phyloP scores from a whole-genome alignment of 2,888 invertebrate species.

The Melikaiella ostensackeni region DNA sequence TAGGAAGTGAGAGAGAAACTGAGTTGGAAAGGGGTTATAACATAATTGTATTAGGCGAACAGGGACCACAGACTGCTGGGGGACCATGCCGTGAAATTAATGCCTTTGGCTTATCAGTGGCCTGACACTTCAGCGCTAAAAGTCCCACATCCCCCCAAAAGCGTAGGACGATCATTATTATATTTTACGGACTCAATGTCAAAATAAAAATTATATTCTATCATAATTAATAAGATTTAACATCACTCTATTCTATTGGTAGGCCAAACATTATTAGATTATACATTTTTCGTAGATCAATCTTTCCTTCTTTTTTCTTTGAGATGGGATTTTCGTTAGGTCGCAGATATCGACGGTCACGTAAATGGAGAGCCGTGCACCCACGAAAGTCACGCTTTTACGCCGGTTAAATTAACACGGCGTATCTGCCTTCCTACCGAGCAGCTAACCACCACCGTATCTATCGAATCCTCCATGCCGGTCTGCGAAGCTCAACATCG shows the following conservation, averaged over 20 bases:
- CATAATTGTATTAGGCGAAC: slow-evolving; percentile 75
- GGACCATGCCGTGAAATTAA: slow-evolving; percentile 73
- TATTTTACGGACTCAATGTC: not conserved
- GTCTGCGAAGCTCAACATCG: slow-evolving; percentile 48
- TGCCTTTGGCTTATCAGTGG: slow-evolving; percentile 75
- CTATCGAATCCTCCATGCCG: slow-evolving; percentile 53
- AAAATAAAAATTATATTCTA: no score
- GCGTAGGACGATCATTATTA: slow-evolving; percentile 47
- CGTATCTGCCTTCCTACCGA: slow-evolving; percentile 46
- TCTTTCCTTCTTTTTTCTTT: not conserved
- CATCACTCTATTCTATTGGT: not conserved
- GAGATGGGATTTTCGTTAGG: slow-evolving; percentile 48
- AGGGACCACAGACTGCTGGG: slow-evolving; percentile 63
- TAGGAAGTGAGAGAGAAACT: slow-evolving; percentile 44
- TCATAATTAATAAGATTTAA: no score
- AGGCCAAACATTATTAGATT: not conserved
- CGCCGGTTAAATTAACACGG: slow-evolving; percentile 52
- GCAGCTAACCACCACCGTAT: slow-evolving; percentile 46
- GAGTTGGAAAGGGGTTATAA: slow-evolving; percentile 46
- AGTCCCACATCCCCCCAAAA: slow-evolving; percentile 64
- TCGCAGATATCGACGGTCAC: slow-evolving; percentile 41
- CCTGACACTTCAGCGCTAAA: slow-evolving; percentile 73
- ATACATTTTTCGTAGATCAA: not conserved
- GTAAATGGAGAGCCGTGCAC: slow-evolving; percentile 51
- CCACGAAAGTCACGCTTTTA: slow-evolving; percentile 57